Base-by-base conservation (phyloP, 92 coral and sea anemone species). In the Bergia puertoricense region DNA sequence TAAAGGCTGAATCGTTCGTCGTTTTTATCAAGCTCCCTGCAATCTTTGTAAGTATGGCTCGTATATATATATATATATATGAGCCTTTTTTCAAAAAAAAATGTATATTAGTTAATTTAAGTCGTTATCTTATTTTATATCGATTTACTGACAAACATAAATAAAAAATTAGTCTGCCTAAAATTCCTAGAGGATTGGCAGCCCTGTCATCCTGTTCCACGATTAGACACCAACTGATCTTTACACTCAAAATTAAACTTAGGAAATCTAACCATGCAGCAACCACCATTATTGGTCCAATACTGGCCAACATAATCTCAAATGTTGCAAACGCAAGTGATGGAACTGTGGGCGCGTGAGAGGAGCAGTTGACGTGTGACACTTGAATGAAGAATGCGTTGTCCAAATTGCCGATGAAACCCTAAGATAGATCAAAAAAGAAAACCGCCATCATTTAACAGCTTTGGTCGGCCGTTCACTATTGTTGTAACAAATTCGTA, bases 221-320 rank as follows among this genome's bases (percentile, higher is more conserved):
- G 38, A 68, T 22, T 5, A n/a, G 22, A 68, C 74, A 68, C 18
- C 72, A 65, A 65, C 20, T n/a, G 20, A 3, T 18, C 5, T 23
- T 18, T 66, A 66, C 4, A 67, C 7, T 74, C 81, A 81, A 67
- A 77, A 44, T 2, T 38, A 65, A 80, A 67, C 10, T 81, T 18
- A 59, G n/a, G 16, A n/a, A 18, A 50, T 40, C 91, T 18, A 89
- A 96, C 98, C 98, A 94, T 69, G 96, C 92, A 40, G 95, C 91
- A 18, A 94, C 46, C 59, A 94, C 88, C 98, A 97, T 94, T 65
- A 91, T 81, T 39, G 99, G 99, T 2, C 93, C 94, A 41, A 93
- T 38, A 16, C 96, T 80, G 62, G 98, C 99, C 74, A 97, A 85
- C 93, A 93, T 86, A 94, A 97, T 93, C 86, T 97, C 99, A 88